Evolutionary conservation across 2,888 invertebrate genomes (phyloP).

Genomic region (Agrochola lychnidis): DNA sequence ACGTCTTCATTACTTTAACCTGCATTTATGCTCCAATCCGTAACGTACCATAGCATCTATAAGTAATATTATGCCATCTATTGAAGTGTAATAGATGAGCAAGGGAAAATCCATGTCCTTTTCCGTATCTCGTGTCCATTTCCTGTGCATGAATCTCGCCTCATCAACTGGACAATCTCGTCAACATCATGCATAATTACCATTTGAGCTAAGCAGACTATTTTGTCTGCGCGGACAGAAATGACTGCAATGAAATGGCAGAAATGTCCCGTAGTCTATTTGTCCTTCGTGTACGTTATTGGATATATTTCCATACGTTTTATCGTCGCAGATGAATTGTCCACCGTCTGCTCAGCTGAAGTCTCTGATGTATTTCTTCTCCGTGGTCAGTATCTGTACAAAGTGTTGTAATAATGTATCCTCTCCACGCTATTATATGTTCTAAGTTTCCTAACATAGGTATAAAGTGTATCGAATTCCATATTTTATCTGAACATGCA

Average conservation of each 20-base stretch:
- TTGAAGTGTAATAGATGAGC: neutral
- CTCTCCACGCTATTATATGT: slow-evolving; percentile 16
- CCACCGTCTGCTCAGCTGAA: neutral
- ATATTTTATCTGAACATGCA: neutral
- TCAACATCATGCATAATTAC: neutral
- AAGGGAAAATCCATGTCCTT: neutral
- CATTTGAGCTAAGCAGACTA: neutral
- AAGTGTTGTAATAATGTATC: slow-evolving; percentile 26
- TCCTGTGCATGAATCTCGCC: neutral
- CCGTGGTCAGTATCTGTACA: neutral
- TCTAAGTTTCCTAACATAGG: slow-evolving; percentile 22
- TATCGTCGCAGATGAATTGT: neutral
- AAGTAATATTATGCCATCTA: neutral
- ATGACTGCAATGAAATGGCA: neutral
- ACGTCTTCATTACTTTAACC: neutral
- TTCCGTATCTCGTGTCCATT: neutral
- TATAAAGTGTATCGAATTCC: slow-evolving; percentile 13
- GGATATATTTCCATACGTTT: neutral
- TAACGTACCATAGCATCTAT: neutral
- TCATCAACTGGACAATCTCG: neutral
- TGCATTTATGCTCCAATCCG: neutral
- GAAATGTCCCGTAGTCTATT: neutral
- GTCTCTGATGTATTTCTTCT: slow-evolving; percentile 12
- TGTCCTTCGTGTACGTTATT: neutral
- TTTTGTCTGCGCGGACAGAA: neutral